A percentile compares a stretch with the other conserved stretches of the same genome.
Evolutionary conservation across 2,888 invertebrate species (phyloP).

Genomic region (Diarsia mendica): DNA sequence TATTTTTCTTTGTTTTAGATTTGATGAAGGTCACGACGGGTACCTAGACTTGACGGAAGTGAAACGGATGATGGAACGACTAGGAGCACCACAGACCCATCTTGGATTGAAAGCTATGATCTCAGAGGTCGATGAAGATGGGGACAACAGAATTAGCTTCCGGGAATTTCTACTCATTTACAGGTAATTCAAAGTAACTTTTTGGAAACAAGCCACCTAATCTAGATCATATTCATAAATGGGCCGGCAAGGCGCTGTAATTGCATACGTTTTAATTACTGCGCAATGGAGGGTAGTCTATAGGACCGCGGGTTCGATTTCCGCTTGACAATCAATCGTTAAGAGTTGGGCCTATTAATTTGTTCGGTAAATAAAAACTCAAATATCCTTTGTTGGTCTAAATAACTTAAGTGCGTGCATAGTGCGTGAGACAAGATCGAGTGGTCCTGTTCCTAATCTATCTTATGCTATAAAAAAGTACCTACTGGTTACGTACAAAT

Average conservation of each 20-base stretch:
- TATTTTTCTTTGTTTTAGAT: conserved; percentile 91
- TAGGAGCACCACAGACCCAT: conserved; percentile 99
- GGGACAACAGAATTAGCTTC: conserved; percentile 96
- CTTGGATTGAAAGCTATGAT: conserved; percentile 98
- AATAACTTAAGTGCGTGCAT: not conserved
- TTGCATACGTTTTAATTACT: not conserved
- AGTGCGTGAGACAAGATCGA: conserved; percentile 3
- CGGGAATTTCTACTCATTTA: conserved; percentile 96
- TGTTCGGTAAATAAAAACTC: not conserved
- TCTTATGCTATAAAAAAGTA: not conserved
- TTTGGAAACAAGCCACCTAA: not conserved
- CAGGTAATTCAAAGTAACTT: conserved; percentile 79
- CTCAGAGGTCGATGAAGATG: conserved; percentile 96
- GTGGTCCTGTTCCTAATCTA: not conserved
- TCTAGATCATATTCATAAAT: not conserved
- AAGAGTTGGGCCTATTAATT: not conserved
- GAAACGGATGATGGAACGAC: conserved; percentile 98
- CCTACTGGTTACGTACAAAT: not conserved
- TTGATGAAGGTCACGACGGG: conserved; percentile 96
- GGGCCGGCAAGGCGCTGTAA: not conserved
- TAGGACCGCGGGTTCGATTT: not conserved
- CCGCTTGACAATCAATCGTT: not conserved
- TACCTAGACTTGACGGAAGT: conserved; percentile 97
- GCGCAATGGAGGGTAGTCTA: not conserved
- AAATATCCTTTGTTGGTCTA: not conserved